phyloP scores from a whole-genome alignment of 2,888 invertebrate species.

The Junonia oenone region DNA sequence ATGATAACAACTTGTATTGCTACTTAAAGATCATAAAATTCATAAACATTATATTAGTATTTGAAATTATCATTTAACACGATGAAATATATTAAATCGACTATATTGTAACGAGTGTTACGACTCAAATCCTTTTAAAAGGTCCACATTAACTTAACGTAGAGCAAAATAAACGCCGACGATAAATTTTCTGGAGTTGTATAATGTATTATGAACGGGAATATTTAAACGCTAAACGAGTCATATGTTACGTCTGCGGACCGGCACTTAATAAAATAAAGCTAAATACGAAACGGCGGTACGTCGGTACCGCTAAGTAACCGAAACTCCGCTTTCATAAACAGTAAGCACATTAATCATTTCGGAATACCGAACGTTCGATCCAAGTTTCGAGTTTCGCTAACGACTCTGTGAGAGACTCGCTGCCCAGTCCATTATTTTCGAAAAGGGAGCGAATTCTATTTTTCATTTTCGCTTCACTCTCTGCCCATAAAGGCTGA shows the following conservation, averaged over 20 bases:
- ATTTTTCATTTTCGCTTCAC: constrained; percentile 47
- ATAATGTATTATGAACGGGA: constrained; percentile 26
- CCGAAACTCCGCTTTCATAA: constrained; percentile 39
- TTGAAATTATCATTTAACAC: background rate
- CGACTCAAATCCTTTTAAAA: background rate
- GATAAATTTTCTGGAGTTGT: background rate
- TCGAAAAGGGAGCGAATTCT: constrained; percentile 53
- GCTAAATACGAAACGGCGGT: constrained; percentile 3
- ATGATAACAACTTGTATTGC: constrained; percentile 6
- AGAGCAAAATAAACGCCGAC: background rate
- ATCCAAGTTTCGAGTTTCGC: constrained; percentile 49
- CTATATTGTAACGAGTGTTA: background rate
- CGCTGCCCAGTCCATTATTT: constrained; percentile 68
- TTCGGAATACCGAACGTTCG: constrained; percentile 49
- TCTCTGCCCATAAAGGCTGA: constrained; percentile 48
- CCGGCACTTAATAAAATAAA: constrained; percentile 14
- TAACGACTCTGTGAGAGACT: constrained; percentile 64
- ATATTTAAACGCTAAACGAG: constrained; percentile 1
- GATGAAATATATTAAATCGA: background rate
- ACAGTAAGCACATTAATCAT: constrained; percentile 54
- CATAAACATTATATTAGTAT: background rate
- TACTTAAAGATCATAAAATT: background rate
- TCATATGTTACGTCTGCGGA: constrained; percentile 1
- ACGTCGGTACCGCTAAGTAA: constrained; percentile 25
- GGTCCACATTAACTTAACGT: background rate